A percentile compares a stretch with the other conserved stretches of the same genome.
These are phyloP conservation scores for Gymnoscelis rufifasciata DNA, from an alignment of 2,888 invertebrate genomes.

Conservation along the genomic window DNA sequence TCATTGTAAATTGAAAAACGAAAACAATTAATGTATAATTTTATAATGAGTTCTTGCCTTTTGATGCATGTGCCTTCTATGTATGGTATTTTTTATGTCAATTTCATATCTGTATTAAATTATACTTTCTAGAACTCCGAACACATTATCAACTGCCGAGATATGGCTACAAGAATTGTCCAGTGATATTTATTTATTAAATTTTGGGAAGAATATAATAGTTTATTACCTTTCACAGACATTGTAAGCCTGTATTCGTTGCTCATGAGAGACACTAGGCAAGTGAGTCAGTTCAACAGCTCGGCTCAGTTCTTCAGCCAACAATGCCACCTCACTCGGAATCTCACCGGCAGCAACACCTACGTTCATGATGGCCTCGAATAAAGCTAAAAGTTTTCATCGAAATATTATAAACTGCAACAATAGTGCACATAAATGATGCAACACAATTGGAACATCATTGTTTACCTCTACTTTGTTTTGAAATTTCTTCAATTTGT, in stretches of 20 bases:
- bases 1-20: too few species aligned
- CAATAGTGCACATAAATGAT: slow-evolving; percentile 21
- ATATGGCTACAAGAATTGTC: too few species aligned
- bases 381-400: too few species aligned
- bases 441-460: slow-evolving; percentile 14
- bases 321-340: slow-evolving; percentile 81
- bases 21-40: too few species aligned
- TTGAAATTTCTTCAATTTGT: slow-evolving; percentile 32
- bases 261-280: slow-evolving; percentile 85
- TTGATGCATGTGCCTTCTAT: too few species aligned
- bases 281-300: slow-evolving; percentile 91
- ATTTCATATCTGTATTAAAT: too few species aligned
- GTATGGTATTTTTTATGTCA: too few species aligned
- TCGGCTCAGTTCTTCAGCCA: slow-evolving; percentile 87
- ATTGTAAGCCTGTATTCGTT: slow-evolving; percentile 89
- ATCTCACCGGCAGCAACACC: slow-evolving; percentile 61
- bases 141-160: too few species aligned
- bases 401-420: not conserved
- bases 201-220: not conserved
- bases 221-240: slow-evolving; percentile 83
- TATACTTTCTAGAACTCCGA: too few species aligned
- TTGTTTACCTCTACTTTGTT: slow-evolving; percentile 45
- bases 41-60: too few species aligned
- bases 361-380: slow-evolving; percentile 54
- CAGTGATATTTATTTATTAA: too few species aligned